Evolutionary conservation across 2,113 vertebrate species (phyloP), one percentile per base, ranked within the genome.

Genomic region (Brachypodius melanocephalos): DNA sequence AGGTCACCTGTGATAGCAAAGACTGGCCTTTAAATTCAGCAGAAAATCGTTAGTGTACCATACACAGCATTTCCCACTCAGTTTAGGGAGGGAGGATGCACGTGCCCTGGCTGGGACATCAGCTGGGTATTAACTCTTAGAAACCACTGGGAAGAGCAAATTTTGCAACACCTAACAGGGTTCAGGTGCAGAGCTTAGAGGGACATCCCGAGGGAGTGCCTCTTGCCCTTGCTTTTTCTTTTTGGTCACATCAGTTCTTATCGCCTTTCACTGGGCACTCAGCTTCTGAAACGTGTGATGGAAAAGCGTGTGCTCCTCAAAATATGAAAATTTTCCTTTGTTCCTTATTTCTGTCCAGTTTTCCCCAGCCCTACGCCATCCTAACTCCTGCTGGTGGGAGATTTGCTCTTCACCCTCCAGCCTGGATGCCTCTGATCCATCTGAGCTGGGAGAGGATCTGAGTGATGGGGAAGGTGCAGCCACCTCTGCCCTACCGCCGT

Each of bases 21-120:
- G 73, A 26, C 14, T 87, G 58, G 66, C 85, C 81, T 95, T 94
- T 87, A 54, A 78, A 72, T 67, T 69, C 76, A 57, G 62, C 31
- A 16, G 90, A 71, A 93, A 88, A 91, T 80, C 48, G 4, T 96
- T 84, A 74, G 31, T 52, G 85, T 22, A 17, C 63, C 12, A 21
- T 8, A 85, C 48, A 48, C 43, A 77, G 61, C 46, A 51, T 78
- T 94, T 94, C 22, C 63, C 54, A 24, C 59, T 52, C 52, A 8
- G 21, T 57, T 90, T 75, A 58, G 46, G 43, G 8, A 75, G 58
- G 46, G 74, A 93, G 55, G 46, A 67, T 43, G 76, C 45, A 48
- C 42, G 4, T 32, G 45, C 40, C 0, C 0, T 65, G 55, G 52
- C 3, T 52, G 54, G 76, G 54, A 51, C 68, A 75, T 40, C 10